Conservation (phyloP, 92 coral and sea anemone species). For the Epizoanthus illoricatus region DNA sequence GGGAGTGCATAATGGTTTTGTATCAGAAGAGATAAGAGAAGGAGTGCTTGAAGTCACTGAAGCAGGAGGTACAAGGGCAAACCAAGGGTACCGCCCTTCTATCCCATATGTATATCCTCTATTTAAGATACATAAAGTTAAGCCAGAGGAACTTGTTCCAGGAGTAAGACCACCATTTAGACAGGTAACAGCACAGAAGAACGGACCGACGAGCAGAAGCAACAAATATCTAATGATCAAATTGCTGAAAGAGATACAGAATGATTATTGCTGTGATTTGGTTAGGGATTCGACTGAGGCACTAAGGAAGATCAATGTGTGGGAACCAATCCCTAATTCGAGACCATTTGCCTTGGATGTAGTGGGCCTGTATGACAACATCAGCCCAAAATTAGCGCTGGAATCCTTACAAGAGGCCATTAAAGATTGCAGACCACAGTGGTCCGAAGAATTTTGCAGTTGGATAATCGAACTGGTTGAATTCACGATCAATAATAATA, state of each 20-base stretch:
- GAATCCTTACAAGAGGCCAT: background rate
- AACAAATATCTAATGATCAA: slow-evolving; percentile 18
- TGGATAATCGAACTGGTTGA: no score
- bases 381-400: slow-evolving; percentile 2
- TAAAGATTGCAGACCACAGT: no score
- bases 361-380: slow-evolving; percentile 21
- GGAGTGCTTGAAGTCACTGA: slow-evolving; percentile 10
- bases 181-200: slow-evolving; percentile 6
- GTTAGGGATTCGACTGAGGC: slow-evolving; percentile 8
- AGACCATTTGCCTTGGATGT: slow-evolving; percentile 6
- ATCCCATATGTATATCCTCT: background rate
- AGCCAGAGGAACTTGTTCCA: background rate
- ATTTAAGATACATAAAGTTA: slow-evolving; percentile 16
- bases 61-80: slow-evolving; percentile 8
- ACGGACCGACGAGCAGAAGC: background rate
- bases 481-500: no score
- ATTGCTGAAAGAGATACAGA: slow-evolving; percentile 10
- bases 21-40: background rate
- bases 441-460: no score
- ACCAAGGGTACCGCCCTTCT: background rate
- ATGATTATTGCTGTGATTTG: slow-evolving; percentile 28
- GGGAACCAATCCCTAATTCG: slow-evolving; percentile 9
- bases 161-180: background rate
- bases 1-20: background rate
- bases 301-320: background rate